Base-by-base conservation (phyloP, 2,113 vertebrate genomes). In the Spermophilus dauricus region DNA sequence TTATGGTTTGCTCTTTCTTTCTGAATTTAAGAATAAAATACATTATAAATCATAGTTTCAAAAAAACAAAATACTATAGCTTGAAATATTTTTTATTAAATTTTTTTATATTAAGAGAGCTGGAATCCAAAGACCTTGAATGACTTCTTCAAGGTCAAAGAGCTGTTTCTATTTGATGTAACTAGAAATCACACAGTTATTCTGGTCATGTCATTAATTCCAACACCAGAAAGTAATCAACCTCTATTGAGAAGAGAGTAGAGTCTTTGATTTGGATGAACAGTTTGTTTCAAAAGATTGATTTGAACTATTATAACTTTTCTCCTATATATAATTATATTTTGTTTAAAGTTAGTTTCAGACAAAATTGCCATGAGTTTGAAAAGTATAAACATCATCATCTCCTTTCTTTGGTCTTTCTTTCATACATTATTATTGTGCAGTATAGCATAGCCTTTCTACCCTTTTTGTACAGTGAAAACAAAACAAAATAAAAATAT, bases 291-390 rank as follows among this genome's bases (percentile, higher is more conserved):
- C 61, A 91, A 91, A 91, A 88, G 67, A 86, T n/a, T 89, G 28
- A 76, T 85, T 88, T 95, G 51, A 96, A 75, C 30, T 78, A 69
- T 48, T 78, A 45, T 83, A 45, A 82, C 26, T 86, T 56, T 95
- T 53, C 39, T 10, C 28, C 4, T 77, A 28, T 26, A 20, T 56
- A 72, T 48, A 56, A 92, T 80, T 83, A 48, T 70, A 51, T 88
- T 89, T 84, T 67, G 45, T 53, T 83, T 94, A 81, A 96, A 91
- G 45, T 91, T 86, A 77, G 42, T 86, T 96, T 93, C 30, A 77
- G 37, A 61, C 0, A 88, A 70, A 96, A 82, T 56, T 88, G 0
- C 4, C 28, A 34, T 73, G 28, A 30, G 61, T 83, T 86, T 70
- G 42, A 67, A 75, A 92, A 83, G 16, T 58, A 61, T 78, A 81